These are phyloP conservation scores for Nicator chloris DNA, from an alignment of 2,113 vertebrate genomes.

Conservation along the genomic window DNA sequence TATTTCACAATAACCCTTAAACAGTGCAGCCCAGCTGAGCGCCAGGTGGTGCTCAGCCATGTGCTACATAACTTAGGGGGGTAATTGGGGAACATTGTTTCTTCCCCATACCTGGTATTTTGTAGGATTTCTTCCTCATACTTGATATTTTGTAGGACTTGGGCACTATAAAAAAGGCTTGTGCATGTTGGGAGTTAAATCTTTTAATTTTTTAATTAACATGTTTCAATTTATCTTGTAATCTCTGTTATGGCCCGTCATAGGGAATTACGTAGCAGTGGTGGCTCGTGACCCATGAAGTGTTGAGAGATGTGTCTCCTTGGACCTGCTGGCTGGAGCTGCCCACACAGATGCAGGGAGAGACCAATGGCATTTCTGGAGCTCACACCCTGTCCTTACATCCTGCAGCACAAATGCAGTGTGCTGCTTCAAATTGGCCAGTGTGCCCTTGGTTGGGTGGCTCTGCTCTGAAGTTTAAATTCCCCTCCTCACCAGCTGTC, in stretches of 20 bases:
- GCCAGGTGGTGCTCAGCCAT: background rate
- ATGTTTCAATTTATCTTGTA: background rate
- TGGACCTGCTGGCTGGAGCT: background rate
- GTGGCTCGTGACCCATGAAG: background rate
- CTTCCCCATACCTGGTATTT: background rate
- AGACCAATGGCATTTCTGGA: background rate
- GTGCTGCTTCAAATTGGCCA: background rate
- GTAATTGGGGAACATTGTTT: background rate
- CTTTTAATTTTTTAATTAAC: background rate
- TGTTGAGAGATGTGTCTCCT: background rate
- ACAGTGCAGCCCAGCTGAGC: background rate
- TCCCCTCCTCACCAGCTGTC: background rate
- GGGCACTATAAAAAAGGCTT: background rate
- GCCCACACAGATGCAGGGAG: background rate
- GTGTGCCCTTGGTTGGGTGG: background rate
- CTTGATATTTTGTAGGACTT: background rate
- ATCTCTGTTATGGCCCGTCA: background rate
- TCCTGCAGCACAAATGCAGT: background rate
- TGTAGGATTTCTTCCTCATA: background rate
- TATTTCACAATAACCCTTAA: background rate
- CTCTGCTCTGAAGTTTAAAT: background rate
- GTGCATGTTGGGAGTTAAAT: background rate
- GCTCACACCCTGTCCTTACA: background rate
- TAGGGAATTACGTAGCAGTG: accelerated
- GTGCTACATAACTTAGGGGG: background rate